phyloP scores from a whole-genome alignment of 2,797 vertebrate species.

The Stomatorhinus walkeri region DNA sequence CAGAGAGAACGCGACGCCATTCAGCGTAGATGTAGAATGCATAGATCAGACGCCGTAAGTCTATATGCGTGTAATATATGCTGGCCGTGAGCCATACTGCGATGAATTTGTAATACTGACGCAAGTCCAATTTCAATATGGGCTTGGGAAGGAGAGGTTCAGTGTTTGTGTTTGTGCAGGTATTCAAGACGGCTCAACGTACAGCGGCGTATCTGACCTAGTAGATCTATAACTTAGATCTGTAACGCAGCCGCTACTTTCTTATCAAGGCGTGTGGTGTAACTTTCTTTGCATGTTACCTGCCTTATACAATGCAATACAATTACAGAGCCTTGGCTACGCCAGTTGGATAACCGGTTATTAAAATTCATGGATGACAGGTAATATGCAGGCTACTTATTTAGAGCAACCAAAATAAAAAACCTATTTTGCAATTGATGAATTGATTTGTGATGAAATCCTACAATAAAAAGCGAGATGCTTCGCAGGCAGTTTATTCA shows the following conservation, averaged over 20 bases:
- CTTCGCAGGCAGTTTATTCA: not conserved
- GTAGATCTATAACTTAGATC: not conserved
- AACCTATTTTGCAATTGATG: not conserved
- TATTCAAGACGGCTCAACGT: not conserved
- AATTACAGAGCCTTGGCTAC: not conserved
- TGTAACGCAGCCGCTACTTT: not conserved
- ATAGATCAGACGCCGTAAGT: not conserved
- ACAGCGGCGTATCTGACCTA: not conserved
- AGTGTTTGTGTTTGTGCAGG: not conserved
- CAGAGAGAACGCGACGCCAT: not conserved
- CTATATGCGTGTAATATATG: not conserved
- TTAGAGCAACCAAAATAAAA: not conserved
- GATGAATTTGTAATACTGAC: conserved; percentile 6
- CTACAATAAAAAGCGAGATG: not conserved
- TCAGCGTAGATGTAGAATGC: not conserved
- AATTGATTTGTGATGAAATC: not conserved
- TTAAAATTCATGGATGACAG: not conserved
- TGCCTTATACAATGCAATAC: not conserved
- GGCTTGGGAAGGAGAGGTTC: not conserved
- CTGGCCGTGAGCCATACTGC: not conserved
- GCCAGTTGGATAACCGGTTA: not conserved
- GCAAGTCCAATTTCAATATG: not conserved
- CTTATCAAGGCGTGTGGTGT: not conserved
- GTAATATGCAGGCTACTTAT: conserved; percentile 3
- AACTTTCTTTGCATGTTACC: not conserved